Evolutionary conservation across 1,140 invertebrate species (phyloP), one percentile per base, ranked within the genome.

Genomic region (Cydia strobilella): DNA sequence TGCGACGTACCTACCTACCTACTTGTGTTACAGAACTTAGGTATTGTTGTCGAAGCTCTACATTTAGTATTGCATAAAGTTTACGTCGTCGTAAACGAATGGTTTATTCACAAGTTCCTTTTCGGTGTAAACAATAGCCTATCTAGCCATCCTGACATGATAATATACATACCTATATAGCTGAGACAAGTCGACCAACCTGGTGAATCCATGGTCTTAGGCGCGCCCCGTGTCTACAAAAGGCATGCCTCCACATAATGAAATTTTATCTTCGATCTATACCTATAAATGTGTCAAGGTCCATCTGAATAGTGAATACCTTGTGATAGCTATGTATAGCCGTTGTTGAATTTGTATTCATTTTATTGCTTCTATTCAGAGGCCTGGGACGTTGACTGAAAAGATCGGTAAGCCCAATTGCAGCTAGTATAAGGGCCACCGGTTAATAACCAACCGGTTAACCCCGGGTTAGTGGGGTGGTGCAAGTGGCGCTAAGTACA

Each of bases 271-370:
- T 76, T 79, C 78, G 74, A 78, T 77, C 72, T 63, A 76, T 77
- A n/a, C n/a, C n/a, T n/a, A 73, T 80, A 86, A 84, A 82, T 82
- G 74, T 86, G 89, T 83, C 89, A 90, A 89, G 89, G 89, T 80
- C 77, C 35, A 76, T 81, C 75, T 80, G 81, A 77, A 82, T 84
- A 75, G 74, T 80, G 81, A 77, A 82, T 84, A 75, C 59, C 79
- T 78, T 82, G 76, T 75, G 72, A 39, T 18, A 45, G 1, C 54
- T 59, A 23, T n/a, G n/a, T n/a, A n/a, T 12, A 35, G 12, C 15
- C 65, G 27, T 69, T 69, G 65, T 69, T 69, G 35, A 27, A 35
- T 18, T 65, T 42, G 65, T 42, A 69, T 69, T 31, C 27, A 59
- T 18, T 69, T 20, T 69, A 69, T 20, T 35, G 65, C 54, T 10